phyloP scores from a whole-genome alignment of 2,113 vertebrate genomes.

The Malurus cyaneus region DNA sequence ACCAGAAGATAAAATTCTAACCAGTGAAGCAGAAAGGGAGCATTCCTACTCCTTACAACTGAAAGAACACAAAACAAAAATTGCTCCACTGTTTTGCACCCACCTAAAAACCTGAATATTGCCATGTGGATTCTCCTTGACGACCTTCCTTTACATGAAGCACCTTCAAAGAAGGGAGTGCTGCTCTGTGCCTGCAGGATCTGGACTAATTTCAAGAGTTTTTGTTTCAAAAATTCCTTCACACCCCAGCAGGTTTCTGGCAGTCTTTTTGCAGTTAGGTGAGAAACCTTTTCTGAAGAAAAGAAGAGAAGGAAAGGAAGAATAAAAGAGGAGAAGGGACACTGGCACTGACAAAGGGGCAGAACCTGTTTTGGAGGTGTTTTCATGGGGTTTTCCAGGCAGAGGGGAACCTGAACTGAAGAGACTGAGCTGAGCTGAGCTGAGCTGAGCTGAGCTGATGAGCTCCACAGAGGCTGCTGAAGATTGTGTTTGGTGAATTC shows the following conservation, averaged over 20 bases:
- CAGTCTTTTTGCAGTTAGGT: background rate
- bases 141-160: background rate
- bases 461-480: background rate
- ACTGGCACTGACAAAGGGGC: background rate
- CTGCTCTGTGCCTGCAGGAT: background rate
- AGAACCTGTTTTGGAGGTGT: background rate
- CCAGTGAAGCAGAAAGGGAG: background rate
- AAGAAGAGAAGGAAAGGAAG: background rate
- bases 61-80: background rate
- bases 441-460: background rate
- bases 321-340: background rate
- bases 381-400: background rate
- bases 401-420: background rate
- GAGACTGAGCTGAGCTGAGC: background rate
- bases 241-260: background rate
- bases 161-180: accelerated
- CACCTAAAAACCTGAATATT: background rate
- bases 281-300: background rate
- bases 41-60: background rate
- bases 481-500: background rate
- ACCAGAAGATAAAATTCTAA: background rate
- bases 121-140: background rate
- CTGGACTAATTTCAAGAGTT: background rate
- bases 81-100: background rate
- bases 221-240: background rate